Conservation (phyloP, 2,113 vertebrate species). For the Eupsittula cactorum region DNA sequence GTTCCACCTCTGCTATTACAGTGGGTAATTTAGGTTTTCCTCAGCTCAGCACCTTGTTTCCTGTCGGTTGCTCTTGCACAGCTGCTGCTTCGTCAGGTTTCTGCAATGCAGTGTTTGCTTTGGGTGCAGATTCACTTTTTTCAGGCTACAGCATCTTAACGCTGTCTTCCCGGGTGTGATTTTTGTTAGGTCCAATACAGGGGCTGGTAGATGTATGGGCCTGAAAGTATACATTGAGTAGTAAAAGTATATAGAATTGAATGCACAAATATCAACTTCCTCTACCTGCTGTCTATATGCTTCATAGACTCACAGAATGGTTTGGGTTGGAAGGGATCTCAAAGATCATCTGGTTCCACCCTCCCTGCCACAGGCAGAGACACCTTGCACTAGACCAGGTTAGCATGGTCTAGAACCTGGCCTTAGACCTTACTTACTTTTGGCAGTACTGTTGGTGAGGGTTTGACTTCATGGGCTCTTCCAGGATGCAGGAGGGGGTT, state of each 20-base stretch:
- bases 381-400: neutral
- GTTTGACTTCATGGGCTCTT: neutral
- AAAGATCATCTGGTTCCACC: neutral
- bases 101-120: neutral
- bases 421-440: neutral
- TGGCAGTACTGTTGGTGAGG: neutral
- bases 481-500: neutral
- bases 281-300: neutral
- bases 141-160: neutral
- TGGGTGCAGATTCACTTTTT: neutral
- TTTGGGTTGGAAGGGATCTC: neutral
- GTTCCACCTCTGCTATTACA: neutral
- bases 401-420: neutral
- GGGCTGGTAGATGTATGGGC: accelerated
- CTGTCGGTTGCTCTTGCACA: neutral
- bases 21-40: neutral
- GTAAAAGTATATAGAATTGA: neutral
- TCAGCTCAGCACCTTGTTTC: neutral
- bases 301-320: neutral
- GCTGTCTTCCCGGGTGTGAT: neutral
- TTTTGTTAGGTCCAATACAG: neutral
- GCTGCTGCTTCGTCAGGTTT: neutral
- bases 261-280: accelerated
- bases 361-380: neutral
- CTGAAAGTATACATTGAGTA: neutral